Conservation (phyloP, 2,888 invertebrate species). For the Drosophila paramelanica region DNA sequence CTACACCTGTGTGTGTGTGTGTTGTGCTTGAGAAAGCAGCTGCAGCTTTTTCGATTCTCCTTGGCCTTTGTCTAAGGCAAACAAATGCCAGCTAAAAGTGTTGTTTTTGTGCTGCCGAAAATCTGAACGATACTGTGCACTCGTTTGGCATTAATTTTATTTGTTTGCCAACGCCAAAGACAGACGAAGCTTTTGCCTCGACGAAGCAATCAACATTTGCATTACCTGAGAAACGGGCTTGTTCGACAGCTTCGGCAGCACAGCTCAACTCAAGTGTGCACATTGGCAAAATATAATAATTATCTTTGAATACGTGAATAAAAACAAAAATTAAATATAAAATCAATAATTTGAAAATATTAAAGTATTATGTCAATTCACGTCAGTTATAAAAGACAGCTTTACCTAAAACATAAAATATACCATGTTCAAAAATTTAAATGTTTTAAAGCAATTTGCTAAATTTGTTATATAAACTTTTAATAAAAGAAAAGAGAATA, state of each 20-base stretch:
- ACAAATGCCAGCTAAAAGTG: constrained; percentile 45
- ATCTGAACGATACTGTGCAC: constrained; percentile 43
- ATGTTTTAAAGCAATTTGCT: too few relatives aligned
- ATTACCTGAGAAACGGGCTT: constrained; percentile 17
- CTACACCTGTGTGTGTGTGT: neutral
- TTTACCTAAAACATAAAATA: too few relatives aligned
- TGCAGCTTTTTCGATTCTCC: constrained; percentile 49
- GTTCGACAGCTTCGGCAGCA: neutral
- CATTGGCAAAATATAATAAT: neutral
- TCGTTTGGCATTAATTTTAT: constrained; percentile 61
- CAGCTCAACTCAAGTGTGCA: neutral
- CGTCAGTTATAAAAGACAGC: too few relatives aligned
- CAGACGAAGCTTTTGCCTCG: constrained; percentile 16
- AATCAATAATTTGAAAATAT: too few relatives aligned
- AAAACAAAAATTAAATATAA: neutral
- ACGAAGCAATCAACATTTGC: constrained; percentile 32
- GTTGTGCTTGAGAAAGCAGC: constrained; percentile 64
- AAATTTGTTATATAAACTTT: too few relatives aligned
- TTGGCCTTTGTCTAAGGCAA: constrained; percentile 64
- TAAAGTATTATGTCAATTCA: too few relatives aligned
- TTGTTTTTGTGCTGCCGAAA: constrained; percentile 23
- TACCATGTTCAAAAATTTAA: too few relatives aligned
- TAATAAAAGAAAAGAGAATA: too few relatives aligned
- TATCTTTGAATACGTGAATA: neutral
- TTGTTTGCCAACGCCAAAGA: constrained; percentile 53